Conservation (phyloP, 2,113 vertebrate species). For the Brienomyrus brachyistius region DNA sequence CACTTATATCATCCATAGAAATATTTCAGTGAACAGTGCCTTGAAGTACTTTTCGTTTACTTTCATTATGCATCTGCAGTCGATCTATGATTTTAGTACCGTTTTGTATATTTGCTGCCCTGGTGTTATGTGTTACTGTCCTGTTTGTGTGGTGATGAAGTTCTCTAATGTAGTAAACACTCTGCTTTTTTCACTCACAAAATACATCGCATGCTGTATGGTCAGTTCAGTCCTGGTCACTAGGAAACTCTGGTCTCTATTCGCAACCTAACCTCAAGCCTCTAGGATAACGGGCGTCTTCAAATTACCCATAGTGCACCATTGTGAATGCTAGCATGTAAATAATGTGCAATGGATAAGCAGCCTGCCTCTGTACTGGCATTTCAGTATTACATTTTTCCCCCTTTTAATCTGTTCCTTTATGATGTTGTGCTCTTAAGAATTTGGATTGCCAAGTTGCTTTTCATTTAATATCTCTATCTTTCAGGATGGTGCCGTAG, state of each 20-base stretch:
- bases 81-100: neutral
- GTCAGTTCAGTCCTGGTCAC: neutral
- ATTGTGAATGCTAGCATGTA: neutral
- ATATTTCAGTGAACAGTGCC: neutral
- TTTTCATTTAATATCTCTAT: slow-evolving; percentile 3
- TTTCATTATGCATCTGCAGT: neutral
- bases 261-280: too few relatives aligned
- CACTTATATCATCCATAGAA: neutral
- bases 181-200: neutral
- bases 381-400: neutral
- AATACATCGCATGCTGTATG: neutral
- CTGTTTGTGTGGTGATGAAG: neutral
- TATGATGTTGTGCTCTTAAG: neutral
- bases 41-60: neutral
- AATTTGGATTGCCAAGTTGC: neutral
- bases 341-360: neutral
- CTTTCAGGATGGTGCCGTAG: slow-evolving; percentile 81
- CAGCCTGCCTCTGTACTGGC: neutral
- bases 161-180: neutral
- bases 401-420: neutral
- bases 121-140: neutral
- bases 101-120: neutral
- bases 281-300: neutral
- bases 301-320: neutral
- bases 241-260: neutral